Evolutionary conservation across 2,113 vertebrate species (phyloP).

Genomic region (Glaucidium brasilianum): DNA sequence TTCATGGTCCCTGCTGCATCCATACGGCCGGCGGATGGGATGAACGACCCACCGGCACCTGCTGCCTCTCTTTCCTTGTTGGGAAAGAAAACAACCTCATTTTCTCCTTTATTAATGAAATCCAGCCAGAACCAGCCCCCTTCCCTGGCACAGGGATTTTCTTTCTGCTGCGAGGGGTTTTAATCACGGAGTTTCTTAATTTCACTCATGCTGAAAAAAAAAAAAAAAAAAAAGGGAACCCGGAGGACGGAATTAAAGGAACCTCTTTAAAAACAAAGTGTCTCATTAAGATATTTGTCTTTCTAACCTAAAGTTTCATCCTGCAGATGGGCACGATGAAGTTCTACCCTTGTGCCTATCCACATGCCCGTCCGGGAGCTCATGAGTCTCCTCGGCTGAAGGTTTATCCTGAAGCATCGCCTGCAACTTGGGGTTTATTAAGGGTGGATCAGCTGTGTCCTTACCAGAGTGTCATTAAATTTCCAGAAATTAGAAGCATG

Average conservation of each 20-base stretch:
- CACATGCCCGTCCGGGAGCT: background rate
- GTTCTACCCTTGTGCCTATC: background rate
- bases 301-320: background rate
- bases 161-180: background rate
- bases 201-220: background rate
- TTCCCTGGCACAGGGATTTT: background rate
- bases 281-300: background rate
- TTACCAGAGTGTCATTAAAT: background rate
- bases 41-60: background rate
- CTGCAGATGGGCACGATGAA: background rate
- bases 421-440: background rate
- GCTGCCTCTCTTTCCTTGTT: background rate
- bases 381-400: background rate
- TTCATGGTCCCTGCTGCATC: rapidly evolving
- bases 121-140: background rate
- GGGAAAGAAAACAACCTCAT: background rate
- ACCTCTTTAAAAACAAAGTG: background rate
- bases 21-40: rapidly evolving
- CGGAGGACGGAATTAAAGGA: background rate
- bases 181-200: background rate
- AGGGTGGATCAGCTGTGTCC: background rate
- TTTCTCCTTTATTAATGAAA: background rate
- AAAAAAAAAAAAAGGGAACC: background rate
- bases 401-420: background rate
- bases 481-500: slow-evolving; percentile 1